These are phyloP conservation scores for Holotrichia oblita DNA, from an alignment of 1,140 invertebrate genomes.

Conservation along the genomic window DNA sequence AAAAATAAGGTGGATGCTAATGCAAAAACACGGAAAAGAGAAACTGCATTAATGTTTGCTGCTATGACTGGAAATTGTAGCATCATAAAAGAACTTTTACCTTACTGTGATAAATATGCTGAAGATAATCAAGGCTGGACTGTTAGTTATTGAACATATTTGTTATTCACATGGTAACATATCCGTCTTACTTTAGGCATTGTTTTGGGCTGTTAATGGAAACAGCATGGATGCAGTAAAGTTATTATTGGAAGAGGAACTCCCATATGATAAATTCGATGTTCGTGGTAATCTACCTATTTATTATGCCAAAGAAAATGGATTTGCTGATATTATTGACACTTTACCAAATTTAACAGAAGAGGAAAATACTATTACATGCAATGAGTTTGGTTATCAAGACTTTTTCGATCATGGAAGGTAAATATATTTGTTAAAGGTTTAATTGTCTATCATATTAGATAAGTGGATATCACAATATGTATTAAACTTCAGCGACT, in stretches of 20 bases:
- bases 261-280: constrained; percentile 58
- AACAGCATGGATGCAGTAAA: constrained; percentile 61
- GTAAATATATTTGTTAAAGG: no score
- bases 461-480: no score
- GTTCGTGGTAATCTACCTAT: constrained; percentile 60
- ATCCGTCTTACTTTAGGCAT: constrained; percentile 50
- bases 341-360: constrained; percentile 57
- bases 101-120: constrained; percentile 58
- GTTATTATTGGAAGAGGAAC: no score
- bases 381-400: neutral
- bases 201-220: constrained; percentile 64
- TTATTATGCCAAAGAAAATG: constrained; percentile 61
- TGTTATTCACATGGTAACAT: constrained; percentile 31
- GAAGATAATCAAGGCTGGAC: constrained; percentile 63
- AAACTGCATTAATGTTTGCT: constrained; percentile 64
- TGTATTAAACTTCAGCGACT: no score
- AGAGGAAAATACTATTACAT: constrained; percentile 36
- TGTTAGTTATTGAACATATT: no score
- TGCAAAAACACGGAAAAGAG: constrained; percentile 60
- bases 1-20: constrained; percentile 59
- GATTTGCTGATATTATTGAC: constrained; percentile 60
- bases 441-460: no score
- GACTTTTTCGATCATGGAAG: constrained; percentile 19
- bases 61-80: constrained; percentile 60
- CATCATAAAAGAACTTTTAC: constrained; percentile 59